Evolutionary conservation across 30 jellyfish, hydroid and myxozoan genomes (phyloP).

Genomic region (Clytia hemisphaerica): DNA sequence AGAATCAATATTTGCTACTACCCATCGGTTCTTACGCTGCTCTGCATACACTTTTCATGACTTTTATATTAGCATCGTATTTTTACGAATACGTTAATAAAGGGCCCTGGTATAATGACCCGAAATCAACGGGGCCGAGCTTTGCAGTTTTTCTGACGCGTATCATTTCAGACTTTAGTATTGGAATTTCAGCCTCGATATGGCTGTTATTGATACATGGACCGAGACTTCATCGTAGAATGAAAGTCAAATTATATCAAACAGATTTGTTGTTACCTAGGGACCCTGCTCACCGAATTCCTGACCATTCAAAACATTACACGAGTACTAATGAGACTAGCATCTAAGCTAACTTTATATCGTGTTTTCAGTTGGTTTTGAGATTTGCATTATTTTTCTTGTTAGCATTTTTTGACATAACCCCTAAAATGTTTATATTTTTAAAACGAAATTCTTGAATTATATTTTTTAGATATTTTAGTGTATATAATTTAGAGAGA

Average conservation of each 20-base stretch:
- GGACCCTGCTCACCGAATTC: neutral
- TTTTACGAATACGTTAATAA: conserved; percentile 89
- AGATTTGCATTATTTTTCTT: too few relatives aligned
- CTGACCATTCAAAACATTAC: neutral
- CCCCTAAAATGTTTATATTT: too few relatives aligned
- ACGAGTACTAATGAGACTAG: conserved; percentile 14
- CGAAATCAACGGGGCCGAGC: conserved; percentile 84
- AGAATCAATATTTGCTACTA: conserved; percentile 44
- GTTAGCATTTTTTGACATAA: too few relatives aligned
- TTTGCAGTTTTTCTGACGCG: conserved; percentile 77
- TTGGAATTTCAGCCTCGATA: conserved; percentile 71
- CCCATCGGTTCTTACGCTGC: conserved; percentile 79
- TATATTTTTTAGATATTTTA: too few relatives aligned
- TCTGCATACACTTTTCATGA: conserved; percentile 61
- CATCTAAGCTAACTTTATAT: neutral
- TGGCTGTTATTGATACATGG: conserved; percentile 74
- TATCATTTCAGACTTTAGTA: conserved; percentile 59
- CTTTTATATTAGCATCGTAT: conserved; percentile 78
- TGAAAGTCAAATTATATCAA: neutral
- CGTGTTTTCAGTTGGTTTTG: too few relatives aligned
- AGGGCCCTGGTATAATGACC: conserved; percentile 76
- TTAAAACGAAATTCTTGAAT: too few relatives aligned
- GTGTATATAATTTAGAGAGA: too few relatives aligned
- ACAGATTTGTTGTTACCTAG: neutral
- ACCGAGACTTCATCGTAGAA: conserved; percentile 29